Percentiles rank a stretch among this genome's conserved stretches.
These are phyloP conservation scores for Thermophis baileyi DNA, from an alignment of 2,113 vertebrate species.

Conservation along the genomic window DNA sequence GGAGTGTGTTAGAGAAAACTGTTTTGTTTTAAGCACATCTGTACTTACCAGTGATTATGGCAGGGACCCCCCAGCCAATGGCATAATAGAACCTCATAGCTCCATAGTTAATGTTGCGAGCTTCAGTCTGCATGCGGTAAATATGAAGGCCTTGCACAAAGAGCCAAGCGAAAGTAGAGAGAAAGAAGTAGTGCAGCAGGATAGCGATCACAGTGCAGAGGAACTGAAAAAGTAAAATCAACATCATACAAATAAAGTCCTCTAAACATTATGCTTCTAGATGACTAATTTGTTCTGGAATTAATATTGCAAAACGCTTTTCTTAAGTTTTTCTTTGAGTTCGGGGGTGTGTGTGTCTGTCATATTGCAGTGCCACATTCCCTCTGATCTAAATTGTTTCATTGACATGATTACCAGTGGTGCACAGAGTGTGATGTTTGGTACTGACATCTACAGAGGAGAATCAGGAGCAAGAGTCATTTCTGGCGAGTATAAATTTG, in stretches of 20 bases:
- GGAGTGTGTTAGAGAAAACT: background rate
- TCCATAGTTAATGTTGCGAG: constrained; percentile 89
- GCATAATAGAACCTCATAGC: constrained; percentile 98
- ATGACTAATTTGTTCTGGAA: background rate
- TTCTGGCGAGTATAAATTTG: background rate
- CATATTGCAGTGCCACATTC: background rate
- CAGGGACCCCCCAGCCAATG: constrained; percentile 94
- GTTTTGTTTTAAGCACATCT: background rate
- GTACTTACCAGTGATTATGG: constrained; percentile 89
- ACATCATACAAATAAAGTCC: background rate
- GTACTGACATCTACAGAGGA: background rate
- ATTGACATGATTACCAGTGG: background rate
- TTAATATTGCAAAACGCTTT: background rate
- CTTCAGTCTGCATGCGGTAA: constrained; percentile 96
- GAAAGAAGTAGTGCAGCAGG: constrained; percentile 96
- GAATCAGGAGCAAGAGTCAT: background rate
- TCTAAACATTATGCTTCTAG: background rate
- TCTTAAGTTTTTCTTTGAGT: background rate
- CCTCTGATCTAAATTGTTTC: background rate
- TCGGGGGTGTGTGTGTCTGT: background rate
- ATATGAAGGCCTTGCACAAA: constrained; percentile 94
- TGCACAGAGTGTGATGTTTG: background rate
- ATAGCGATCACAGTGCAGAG: constrained; percentile 94
- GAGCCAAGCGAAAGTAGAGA: constrained; percentile 94
- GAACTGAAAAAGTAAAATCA: constrained; percentile 73